Percentiles rank a stretch among this genome's conserved stretches.
Conservation (phyloP, 2,888 invertebrate species). For the Callinectes sapidus region DNA sequence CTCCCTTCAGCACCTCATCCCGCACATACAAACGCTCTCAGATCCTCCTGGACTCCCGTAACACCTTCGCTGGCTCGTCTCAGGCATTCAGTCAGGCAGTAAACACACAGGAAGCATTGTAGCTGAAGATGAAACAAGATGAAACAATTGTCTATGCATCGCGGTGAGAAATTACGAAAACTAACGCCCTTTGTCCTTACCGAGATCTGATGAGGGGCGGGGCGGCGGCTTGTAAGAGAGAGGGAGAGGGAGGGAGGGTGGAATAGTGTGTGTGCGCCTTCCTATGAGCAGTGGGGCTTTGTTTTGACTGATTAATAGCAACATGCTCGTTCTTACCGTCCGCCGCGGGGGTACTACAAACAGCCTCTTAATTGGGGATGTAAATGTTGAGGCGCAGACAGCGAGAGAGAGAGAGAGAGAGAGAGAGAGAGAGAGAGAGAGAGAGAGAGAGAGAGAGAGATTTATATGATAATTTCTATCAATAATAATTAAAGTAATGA, state of each 20-base stretch:
- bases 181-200: conserved; percentile 8
- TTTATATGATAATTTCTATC: no score
- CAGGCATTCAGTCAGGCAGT: background rate
- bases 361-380: background rate
- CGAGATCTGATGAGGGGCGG: background rate
- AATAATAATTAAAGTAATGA: no score
- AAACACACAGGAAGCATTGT: background rate
- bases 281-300: background rate
- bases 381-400: background rate
- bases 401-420: conserved; percentile 25
- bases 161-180: background rate
- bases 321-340: background rate
- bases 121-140: background rate
- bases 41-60: background rate
- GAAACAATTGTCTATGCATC: background rate
- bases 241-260: background rate
- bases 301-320: conserved; percentile 20
- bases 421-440: conserved; percentile 25
- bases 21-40: background rate
- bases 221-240: background rate
- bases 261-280: background rate
- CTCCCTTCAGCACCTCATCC: background rate
- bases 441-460: conserved; percentile 16
- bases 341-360: background rate
- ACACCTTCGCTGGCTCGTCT: background rate